Conservation (phyloP, 2,113 vertebrate genomes). For the Aptenodytes forsteri region DNA sequence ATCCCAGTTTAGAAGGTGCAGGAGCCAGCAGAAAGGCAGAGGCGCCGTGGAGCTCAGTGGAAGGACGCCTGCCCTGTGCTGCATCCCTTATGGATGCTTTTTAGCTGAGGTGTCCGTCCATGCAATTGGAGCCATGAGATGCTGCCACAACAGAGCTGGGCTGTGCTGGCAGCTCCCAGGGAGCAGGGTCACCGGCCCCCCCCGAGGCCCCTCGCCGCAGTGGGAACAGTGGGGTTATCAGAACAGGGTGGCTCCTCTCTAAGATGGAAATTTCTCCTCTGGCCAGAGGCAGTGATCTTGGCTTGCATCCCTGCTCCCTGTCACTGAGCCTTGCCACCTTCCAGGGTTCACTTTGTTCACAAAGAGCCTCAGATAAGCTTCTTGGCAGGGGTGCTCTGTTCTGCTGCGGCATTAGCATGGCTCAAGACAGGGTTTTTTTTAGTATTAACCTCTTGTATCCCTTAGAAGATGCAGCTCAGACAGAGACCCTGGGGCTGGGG, state of each 20-base stretch:
- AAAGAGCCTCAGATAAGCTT: conserved; percentile 70
- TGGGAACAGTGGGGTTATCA: background rate
- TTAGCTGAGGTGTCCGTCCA: background rate
- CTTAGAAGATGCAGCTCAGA: background rate
- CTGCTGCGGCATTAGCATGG: background rate
- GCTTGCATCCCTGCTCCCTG: conserved; percentile 42
- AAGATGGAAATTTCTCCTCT: conserved; percentile 75
- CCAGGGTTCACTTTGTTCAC: conserved; percentile 55
- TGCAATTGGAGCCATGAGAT: accelerated
- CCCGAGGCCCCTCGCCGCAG: accelerated
- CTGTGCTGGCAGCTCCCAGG: accelerated
- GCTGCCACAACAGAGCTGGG: background rate
- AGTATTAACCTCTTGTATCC: conserved; percentile 21
- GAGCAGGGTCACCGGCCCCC: background rate
- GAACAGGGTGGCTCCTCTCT: conserved; percentile 1
- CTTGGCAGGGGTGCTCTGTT: conserved; percentile 45
- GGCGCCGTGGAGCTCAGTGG: accelerated
- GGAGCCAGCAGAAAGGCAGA: background rate
- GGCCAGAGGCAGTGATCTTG: conserved; percentile 62
- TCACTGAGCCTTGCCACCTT: conserved; percentile 50
- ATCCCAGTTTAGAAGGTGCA: background rate
- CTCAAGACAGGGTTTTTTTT: background rate
- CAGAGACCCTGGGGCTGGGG: background rate
- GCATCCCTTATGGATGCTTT: background rate
- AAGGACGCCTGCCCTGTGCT: background rate